Evolutionary conservation across 1,140 invertebrate species (phyloP).

Genomic region (Portunus trituberculatus): DNA sequence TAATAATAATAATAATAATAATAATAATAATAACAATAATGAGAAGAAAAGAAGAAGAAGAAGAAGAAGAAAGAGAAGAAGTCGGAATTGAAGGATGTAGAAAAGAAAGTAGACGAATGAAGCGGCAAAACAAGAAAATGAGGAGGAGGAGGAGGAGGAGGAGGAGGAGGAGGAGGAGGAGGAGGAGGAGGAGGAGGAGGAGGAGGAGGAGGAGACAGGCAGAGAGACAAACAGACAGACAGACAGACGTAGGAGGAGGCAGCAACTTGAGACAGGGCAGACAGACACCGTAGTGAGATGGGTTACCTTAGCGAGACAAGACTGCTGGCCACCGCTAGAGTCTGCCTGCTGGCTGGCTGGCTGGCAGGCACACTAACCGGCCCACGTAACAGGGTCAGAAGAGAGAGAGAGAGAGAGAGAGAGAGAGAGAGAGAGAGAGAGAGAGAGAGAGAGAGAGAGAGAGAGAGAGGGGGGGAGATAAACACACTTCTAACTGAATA

Average conservation of each 20-base stretch:
- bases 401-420: constrained; percentile 26
- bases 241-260: too few relatives aligned
- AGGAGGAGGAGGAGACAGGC: not conserved
- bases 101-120: not conserved
- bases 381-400: not conserved
- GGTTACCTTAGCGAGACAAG: too few relatives aligned
- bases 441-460: constrained; percentile 32
- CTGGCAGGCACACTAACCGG: too few relatives aligned
- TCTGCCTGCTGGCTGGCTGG: too few relatives aligned
- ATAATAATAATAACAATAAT: not conserved
- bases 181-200: not conserved
- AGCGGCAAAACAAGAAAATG: not conserved
- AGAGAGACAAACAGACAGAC: too few relatives aligned
- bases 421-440: constrained; percentile 32
- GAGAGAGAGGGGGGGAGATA: not conserved
- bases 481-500: too few relatives aligned
- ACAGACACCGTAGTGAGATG: too few relatives aligned
- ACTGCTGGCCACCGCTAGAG: too few relatives aligned
- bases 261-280: too few relatives aligned
- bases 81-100: too few relatives aligned
- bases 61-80: not conserved
- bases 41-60: not conserved
- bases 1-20: not conserved
- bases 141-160: not conserved
- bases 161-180: not conserved